Evolutionary conservation across 2,888 invertebrate species (phyloP), one percentile per base, ranked within the genome.

Genomic region (Synergus umbraculus): DNA sequence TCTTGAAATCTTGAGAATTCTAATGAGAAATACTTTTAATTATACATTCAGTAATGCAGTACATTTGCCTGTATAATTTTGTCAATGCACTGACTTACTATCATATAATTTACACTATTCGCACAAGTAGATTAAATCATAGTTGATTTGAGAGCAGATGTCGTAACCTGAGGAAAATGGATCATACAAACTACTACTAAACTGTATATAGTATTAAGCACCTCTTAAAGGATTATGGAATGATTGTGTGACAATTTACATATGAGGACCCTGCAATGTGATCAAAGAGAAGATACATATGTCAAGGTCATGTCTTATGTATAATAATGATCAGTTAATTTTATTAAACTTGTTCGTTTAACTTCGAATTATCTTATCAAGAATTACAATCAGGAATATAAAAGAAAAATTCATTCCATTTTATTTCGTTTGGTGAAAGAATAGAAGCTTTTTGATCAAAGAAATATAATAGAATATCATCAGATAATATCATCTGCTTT

Each of bases 281-380:
- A 67, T 43, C 22, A 67, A 46, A 12, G 12, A 67, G 44, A 15
- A 67, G 22, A 67, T 46, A 46, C 22, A 67, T 67, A 67, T 22
- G 44, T 22, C 46, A 67, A 46, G 67, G 67, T 67, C 43, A 46
- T 44, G 67, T 44, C 12, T 67, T 18, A 46, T 18, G 67, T 44
- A 5, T 12, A 49, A n/a, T 49, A 5, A 49, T 15, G 49, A 49
- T 15, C 0, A 12, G 7, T 0, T 49, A 15, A 49, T 41, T n/a
- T 65, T 65, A 65, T 43, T 65, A 65, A 65, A 65, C 37, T 65
- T 65, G 65, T 46, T 67, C 22, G 29, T 46, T 67, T 67, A 44
- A 7, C 5, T 22, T 67, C 10, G 10, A 44, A 13, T 46, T 37
- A 49, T 43, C 43, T n/a, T 49, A 49, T 69, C 46, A 2, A 18